phyloP scores from a whole-genome alignment of 2,113 vertebrate genomes.

The Eidolon helvum region DNA sequence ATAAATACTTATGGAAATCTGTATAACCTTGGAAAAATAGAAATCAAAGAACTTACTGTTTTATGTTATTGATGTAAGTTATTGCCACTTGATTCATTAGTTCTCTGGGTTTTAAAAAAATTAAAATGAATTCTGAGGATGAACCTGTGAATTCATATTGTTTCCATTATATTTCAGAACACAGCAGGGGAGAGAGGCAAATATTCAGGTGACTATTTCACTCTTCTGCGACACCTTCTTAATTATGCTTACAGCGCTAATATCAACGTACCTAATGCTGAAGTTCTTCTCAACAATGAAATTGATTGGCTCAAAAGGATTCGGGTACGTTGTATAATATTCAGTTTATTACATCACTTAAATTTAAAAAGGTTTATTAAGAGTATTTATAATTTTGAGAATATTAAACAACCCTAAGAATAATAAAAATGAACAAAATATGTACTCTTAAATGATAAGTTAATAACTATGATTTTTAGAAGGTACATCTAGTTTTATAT shows the following conservation, averaged over 20 bases:
- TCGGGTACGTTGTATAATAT: slow-evolving; percentile 86
- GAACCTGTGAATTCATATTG: background rate
- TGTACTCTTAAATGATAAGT: background rate
- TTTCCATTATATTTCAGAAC: slow-evolving; percentile 84
- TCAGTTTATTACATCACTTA: background rate
- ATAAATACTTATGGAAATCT: background rate
- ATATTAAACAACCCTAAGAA: background rate
- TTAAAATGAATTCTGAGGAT: background rate
- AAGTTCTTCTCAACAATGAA: slow-evolving; percentile 99
- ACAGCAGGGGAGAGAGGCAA: slow-evolving; percentile 96
- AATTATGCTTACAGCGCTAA: slow-evolving; percentile 98
- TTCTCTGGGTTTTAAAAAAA: background rate
- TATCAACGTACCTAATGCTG: slow-evolving; percentile 97
- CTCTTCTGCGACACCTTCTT: slow-evolving; percentile 94
- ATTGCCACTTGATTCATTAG: slow-evolving; percentile 88
- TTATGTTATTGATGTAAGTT: slow-evolving; percentile 82
- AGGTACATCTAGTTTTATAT: background rate
- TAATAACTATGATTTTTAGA: background rate
- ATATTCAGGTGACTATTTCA: slow-evolving; percentile 97
- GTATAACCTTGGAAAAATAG: background rate
- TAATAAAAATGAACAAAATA: background rate
- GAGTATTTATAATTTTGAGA: background rate
- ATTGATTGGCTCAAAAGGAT: slow-evolving; percentile 98
- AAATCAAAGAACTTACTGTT: background rate
- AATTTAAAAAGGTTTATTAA: background rate